Base-by-base conservation (phyloP, 2,888 invertebrate species). In the Limnephilus rhombicus region DNA sequence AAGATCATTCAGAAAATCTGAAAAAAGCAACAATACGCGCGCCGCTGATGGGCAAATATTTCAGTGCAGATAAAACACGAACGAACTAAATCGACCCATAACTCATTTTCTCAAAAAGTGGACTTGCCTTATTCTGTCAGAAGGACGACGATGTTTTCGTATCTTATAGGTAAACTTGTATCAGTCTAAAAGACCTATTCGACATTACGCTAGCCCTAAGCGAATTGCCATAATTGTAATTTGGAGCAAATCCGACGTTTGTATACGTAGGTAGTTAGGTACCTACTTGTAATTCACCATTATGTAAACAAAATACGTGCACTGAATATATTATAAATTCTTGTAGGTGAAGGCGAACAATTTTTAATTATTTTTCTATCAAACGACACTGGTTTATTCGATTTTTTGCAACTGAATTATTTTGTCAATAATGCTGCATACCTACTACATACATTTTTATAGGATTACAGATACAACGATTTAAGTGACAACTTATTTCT, bases 181-280 rank as follows among this genome's bases (percentile, higher is more conserved):
- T 7, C 13, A 29, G 31, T 4, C 18, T 37, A 18, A 12, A 31
- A 88, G 53, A 88, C 88, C 68, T 34, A 68, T 29, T 88, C 34
- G 68, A 88, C 12, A 68, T 68, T 53, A 88, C 37, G 15, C 68
- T 88, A 34, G 88, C 88, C 88, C 88, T 68, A 68, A 88, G 88
- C 88, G 68, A 29, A 37, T 88, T 68, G 34, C 88, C 88, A 88
- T 88, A 88, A 31, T 68, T 88, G 68, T 68, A 68, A 88, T 88
- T 88, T 88, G n/a, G 88, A 88, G 31, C 88, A 53, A 86, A 53
- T 86, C 86, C 86, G 49, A 86, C 34, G 68, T 34, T 11, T 29
- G 68, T 34, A 9, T 29, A 68, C 9, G 1, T 41, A n/a, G 41
- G 37, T 37, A 37, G 37, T 37, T 3, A 37, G 37, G 34, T 31